Base-by-base conservation (phyloP, 1,140 invertebrate species). In the Atta colombica region DNA sequence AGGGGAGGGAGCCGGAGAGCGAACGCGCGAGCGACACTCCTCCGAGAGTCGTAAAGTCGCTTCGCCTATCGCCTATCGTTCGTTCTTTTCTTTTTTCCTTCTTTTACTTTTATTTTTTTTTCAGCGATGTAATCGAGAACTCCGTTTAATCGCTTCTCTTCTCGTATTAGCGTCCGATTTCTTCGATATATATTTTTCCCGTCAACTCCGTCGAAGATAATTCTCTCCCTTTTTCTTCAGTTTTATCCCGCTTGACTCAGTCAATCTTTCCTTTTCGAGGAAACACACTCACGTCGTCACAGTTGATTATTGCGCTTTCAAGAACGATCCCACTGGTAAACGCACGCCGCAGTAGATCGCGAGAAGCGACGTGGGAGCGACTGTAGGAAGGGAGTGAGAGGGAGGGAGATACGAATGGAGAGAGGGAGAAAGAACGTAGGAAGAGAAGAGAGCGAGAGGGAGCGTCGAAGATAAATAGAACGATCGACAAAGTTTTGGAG, bases 1-100 rank as follows among this genome's bases (percentile, higher is more conserved):
- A 2, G 12, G 77, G 77, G 66, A 49, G 28, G 82, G 77, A 81
- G 69, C 87, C 85, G 86, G 89, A 89, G 87, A 85, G 51, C 28
- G 75, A 85, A 72, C 84, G 91, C 81, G 61, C 61, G 78, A 60
- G 53, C 68, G 55, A 61, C 80, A 74, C 80, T 84, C 69, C 80
- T 61, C 14, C 69, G 45, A 74, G 39, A 84, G 80, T 84, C 63
- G 80, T 74, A 61, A 84, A 84, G 69, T 82, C 18, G 80, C 25
- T 35, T 28, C 35, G 53, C 12, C 18, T 49, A 39, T 28, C 35
- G 53, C 12, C 18, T 49, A 39, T 18, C 78, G 12, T 77, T 86
- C 21, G 71, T 35, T 78, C 55, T 51, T 75, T 28, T 45, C 10
- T 31, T 8, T n/a, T 58, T 8, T 18, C 7, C 4, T n/a, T 51